phyloP scores from a whole-genome alignment of 2,888 invertebrate genomes.

The Chymomyza caudatula region DNA sequence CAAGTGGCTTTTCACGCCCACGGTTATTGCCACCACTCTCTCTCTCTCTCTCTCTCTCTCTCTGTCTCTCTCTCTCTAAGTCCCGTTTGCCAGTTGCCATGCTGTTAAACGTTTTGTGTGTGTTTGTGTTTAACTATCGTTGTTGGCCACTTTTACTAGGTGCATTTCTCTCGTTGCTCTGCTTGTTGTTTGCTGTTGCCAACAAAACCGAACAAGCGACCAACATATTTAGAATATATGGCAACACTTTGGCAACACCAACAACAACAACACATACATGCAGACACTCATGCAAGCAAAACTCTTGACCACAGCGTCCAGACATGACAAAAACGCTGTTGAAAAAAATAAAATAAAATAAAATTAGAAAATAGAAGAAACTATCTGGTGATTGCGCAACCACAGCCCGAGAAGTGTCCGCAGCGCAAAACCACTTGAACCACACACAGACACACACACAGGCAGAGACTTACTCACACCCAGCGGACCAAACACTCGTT shows the following conservation, averaged over 20 bases:
- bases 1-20: slow-evolving; percentile 60
- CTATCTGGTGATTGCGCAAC: slow-evolving; percentile 12
- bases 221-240: slow-evolving; percentile 73
- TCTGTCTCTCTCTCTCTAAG: background rate
- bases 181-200: slow-evolving; percentile 1
- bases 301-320: slow-evolving; percentile 65
- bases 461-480: background rate
- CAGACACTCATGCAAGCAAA: slow-evolving; percentile 31
- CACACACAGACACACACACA: background rate
- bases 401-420: background rate
- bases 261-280: slow-evolving; percentile 12
- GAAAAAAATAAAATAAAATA: slow-evolving; percentile 7
- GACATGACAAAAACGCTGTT: slow-evolving; percentile 26
- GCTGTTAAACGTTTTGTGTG: background rate
- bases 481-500: no score
- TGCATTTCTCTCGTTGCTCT: slow-evolving; percentile 4
- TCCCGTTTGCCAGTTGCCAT: background rate
- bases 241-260: slow-evolving; percentile 70
- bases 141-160: slow-evolving; percentile 46
- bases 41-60: background rate
- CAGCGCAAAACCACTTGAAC: background rate
- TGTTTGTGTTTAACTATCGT: slow-evolving; percentile 62
- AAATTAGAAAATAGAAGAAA: slow-evolving; percentile 3
- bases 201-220: slow-evolving; percentile 45
- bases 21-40: slow-evolving; percentile 20